Evolutionary conservation across 2,888 invertebrate species (phyloP).

Genomic region (Arge pagana): DNA sequence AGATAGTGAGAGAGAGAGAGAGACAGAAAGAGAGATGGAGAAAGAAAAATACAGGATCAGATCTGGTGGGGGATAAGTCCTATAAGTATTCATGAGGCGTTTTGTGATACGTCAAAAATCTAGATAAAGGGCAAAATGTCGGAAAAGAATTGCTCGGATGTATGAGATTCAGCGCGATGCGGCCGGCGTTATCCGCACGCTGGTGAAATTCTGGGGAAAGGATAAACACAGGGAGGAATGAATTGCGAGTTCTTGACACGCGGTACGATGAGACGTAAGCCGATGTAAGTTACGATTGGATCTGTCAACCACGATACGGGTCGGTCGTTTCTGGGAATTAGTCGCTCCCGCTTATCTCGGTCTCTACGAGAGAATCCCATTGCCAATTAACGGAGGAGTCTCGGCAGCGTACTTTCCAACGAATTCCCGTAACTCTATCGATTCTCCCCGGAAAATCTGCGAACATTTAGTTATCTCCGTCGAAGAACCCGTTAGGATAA

Average conservation of each 20-base stretch:
- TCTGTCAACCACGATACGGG: conserved; percentile 21
- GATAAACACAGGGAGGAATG: conserved; percentile 14
- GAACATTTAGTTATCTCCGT: no score
- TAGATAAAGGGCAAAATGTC: conserved; percentile 27
- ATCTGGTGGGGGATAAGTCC: background rate
- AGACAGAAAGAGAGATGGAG: background rate
- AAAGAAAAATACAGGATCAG: no score
- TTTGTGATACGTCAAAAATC: conserved; percentile 44
- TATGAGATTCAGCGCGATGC: conserved; percentile 21
- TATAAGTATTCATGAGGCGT: conserved; percentile 41
- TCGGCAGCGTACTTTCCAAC: conserved; percentile 6
- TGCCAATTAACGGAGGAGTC: conserved; percentile 19
- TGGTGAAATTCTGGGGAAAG: conserved; percentile 14
- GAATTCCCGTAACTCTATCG: conserved; percentile 5
- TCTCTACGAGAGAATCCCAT: conserved; percentile 15
- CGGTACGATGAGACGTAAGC: conserved; percentile 7
- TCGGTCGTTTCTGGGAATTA: conserved; percentile 19
- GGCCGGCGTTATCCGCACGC: conserved; percentile 9
- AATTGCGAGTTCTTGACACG: conserved; percentile 14
- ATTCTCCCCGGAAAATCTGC: conserved; percentile 8
- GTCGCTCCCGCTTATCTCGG: conserved; percentile 19
- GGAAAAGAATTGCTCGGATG: conserved; percentile 17
- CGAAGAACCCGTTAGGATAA: no score
- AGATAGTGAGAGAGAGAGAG: background rate
- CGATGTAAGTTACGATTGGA: conserved; percentile 21